A percentile compares a stretch with the other conserved stretches of the same genome.
Conservation (phyloP, 2,888 invertebrate genomes). For the Drosophila anomalata region DNA sequence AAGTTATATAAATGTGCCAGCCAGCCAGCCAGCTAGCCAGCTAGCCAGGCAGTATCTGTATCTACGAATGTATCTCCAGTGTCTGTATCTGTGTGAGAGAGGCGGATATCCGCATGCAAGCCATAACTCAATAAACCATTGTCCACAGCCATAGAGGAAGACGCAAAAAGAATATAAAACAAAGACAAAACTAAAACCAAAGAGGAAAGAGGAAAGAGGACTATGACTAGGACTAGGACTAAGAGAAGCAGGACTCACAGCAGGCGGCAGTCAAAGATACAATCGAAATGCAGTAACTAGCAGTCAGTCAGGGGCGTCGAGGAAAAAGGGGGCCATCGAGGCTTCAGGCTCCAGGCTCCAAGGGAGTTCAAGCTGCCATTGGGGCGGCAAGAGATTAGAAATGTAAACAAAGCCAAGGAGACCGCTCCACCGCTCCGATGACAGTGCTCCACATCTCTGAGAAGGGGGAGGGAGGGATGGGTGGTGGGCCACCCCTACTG, state of each 20-base stretch:
- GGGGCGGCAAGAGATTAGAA: slow-evolving; percentile 69
- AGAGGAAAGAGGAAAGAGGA: slow-evolving; percentile 9
- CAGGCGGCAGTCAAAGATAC: slow-evolving; percentile 69
- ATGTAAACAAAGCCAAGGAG: slow-evolving; percentile 72
- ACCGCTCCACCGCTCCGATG: slow-evolving; percentile 9
- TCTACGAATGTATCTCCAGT: slow-evolving; percentile 17
- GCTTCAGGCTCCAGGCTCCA: not conserved
- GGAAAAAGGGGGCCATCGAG: not conserved
- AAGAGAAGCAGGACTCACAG: not conserved
- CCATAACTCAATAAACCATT: slow-evolving; percentile 78
- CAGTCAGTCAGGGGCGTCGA: slow-evolving; percentile 12
- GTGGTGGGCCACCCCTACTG: not conserved
- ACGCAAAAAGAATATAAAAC: slow-evolving; percentile 51
- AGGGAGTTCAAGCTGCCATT: slow-evolving; percentile 19
- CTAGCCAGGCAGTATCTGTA: slow-evolving; percentile 3
- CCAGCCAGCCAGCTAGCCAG: slow-evolving; percentile 9
- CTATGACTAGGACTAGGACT: not conserved
- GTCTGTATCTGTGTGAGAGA: slow-evolving; percentile 44
- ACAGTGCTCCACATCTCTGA: slow-evolving; percentile 21
- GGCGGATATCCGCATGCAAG: slow-evolving; percentile 78
- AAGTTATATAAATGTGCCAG: slow-evolving; percentile 58
- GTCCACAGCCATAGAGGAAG: slow-evolving; percentile 62
- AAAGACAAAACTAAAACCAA: slow-evolving; percentile 61
- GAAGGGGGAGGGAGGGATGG: slow-evolving; percentile 25
- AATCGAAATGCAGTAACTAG: slow-evolving; percentile 76